A percentile compares a stretch with the other conserved stretches of the same genome.
These are phyloP conservation scores for Maniola jurtina DNA, from an alignment of 1,140 invertebrate species.

Conservation along the genomic window DNA sequence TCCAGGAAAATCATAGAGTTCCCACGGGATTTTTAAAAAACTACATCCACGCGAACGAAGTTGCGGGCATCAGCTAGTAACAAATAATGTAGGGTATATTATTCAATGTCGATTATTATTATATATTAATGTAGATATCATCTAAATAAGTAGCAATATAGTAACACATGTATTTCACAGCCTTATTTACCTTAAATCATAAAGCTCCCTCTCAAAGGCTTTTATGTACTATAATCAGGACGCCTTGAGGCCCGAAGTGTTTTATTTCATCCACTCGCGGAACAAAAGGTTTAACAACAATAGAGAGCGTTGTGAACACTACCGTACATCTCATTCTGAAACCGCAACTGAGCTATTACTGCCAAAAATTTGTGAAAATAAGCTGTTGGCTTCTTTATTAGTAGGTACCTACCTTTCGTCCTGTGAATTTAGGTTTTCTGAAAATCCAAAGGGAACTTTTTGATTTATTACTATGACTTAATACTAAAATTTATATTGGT, in stretches of 20 bases:
- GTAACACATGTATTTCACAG: too few species aligned
- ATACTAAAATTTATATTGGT: too few species aligned
- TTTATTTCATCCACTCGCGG: constrained; percentile 14
- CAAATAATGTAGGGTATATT: too few species aligned
- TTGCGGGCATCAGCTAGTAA: too few species aligned
- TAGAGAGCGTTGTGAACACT: constrained; percentile 26
- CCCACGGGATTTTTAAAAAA: too few species aligned
- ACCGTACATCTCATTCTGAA: constrained; percentile 26
- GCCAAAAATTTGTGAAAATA: constrained; percentile 25
- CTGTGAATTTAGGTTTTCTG: neutral
- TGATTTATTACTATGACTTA: too few species aligned
- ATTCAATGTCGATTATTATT: too few species aligned
- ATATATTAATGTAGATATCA: too few species aligned
- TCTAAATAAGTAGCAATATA: too few species aligned
- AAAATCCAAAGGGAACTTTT: neutral
- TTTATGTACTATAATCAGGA: neutral
- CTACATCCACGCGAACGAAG: too few species aligned
- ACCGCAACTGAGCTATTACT: constrained; percentile 29
- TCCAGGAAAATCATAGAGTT: too few species aligned
- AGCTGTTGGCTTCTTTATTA: constrained; percentile 25
- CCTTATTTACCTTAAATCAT: too few species aligned
- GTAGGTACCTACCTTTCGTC: neutral
- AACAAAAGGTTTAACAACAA: constrained; percentile 30
- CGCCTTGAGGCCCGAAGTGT: constrained; percentile 3
- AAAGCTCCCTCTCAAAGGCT: neutral